phyloP scores from a whole-genome alignment of 2,888 invertebrate genomes.

The Ormyrus labotus region DNA sequence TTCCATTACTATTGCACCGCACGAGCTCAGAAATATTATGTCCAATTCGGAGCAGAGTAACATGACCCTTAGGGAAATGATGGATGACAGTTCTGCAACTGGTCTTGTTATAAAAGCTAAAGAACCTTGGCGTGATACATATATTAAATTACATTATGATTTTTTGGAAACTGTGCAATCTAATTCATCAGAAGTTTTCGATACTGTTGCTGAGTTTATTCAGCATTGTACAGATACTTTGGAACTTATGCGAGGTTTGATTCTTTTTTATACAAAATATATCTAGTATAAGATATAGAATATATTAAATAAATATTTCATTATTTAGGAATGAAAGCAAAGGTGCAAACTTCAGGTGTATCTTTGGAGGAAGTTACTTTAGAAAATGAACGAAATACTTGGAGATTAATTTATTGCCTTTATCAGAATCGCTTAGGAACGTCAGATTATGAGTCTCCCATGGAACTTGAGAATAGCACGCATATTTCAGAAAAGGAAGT shows the following conservation, averaged over 20 bases:
- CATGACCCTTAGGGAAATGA: constrained; percentile 68
- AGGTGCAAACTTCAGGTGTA: constrained; percentile 67
- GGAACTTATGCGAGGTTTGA: constrained; percentile 74
- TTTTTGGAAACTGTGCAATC: constrained; percentile 71
- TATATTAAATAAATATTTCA: constrained; percentile 18
- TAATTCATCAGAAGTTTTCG: constrained; percentile 76
- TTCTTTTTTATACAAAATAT: too few species aligned
- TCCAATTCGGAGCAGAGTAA: constrained; percentile 63
- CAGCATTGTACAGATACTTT: constrained; percentile 81
- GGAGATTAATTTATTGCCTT: constrained; percentile 89
- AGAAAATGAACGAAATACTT: constrained; percentile 90
- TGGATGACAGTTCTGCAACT: constrained; percentile 71
- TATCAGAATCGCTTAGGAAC: constrained; percentile 86
- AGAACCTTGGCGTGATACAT: constrained; percentile 69
- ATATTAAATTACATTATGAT: constrained; percentile 69
- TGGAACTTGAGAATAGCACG: constrained; percentile 61
- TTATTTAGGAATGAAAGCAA: constrained; percentile 70
- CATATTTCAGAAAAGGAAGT: constrained; percentile 80
- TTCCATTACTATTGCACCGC: constrained; percentile 64
- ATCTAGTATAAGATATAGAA: background rate
- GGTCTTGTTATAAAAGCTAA: constrained; percentile 70
- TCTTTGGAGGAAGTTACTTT: constrained; percentile 75
- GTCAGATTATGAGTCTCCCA: constrained; percentile 63
- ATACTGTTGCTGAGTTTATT: constrained; percentile 81
- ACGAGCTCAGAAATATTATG: constrained; percentile 66